Percentiles rank a stretch among this genome's conserved stretches.
phyloP scores from a whole-genome alignment of 2,888 invertebrate species.

The Portevinia maculata region DNA sequence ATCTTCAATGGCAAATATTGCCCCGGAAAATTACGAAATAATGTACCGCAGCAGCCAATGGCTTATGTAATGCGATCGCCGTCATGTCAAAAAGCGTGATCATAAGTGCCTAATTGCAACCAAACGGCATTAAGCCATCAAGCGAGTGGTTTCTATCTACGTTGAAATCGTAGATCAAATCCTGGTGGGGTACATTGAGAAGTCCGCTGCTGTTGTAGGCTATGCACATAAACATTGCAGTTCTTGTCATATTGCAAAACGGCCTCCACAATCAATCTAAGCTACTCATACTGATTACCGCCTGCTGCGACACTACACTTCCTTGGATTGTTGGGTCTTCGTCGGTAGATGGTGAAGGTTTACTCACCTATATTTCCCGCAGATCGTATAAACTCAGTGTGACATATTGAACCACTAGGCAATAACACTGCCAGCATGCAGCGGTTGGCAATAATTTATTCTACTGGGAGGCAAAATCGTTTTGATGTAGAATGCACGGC shows the following conservation, averaged over 20 bases:
- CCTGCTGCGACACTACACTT: conserved; percentile 19
- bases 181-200: conserved; percentile 18
- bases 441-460: conserved; percentile 44
- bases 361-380: conserved; percentile 61
- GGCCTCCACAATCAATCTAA: conserved; percentile 42
- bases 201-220: conserved; percentile 37
- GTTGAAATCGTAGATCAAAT: conserved; percentile 28
- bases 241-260: conserved; percentile 65
- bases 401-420: conserved; percentile 59
- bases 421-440: conserved; percentile 11
- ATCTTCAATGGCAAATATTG: conserved; percentile 67
- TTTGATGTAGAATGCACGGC: conserved; percentile 1
- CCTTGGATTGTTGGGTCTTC: conserved; percentile 52
- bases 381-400: conserved; percentile 34
- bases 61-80: conserved; percentile 33
- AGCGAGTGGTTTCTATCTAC: conserved; percentile 21
- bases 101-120: conserved; percentile 48
- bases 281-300: conserved; percentile 32
- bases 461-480: conserved; percentile 29
- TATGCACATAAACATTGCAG: conserved; percentile 37
- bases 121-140: conserved; percentile 51
- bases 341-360: conserved; percentile 48
- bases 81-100: conserved; percentile 66
- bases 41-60: conserved; percentile 10
- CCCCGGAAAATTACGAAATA: conserved; percentile 46